Evolutionary conservation across 2,113 vertebrate species (phyloP).

Genomic region (Brachyhypopomus occidentalis): DNA sequence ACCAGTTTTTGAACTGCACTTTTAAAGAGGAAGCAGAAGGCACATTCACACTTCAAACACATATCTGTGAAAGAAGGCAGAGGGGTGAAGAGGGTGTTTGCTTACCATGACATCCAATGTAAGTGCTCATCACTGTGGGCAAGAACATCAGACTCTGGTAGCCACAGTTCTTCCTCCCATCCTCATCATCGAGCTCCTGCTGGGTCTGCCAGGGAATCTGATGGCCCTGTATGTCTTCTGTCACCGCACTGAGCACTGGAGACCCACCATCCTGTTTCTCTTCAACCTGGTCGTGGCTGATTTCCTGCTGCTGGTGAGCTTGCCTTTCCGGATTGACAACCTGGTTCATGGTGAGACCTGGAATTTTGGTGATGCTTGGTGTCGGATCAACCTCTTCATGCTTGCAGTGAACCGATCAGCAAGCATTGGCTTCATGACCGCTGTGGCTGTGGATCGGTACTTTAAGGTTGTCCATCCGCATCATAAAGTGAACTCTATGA

Average conservation of each 20-base stretch:
- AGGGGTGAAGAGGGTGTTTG: neutral
- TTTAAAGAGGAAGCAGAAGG: conserved; percentile 5
- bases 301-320: conserved; percentile 70
- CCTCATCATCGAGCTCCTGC: conserved; percentile 67
- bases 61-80: neutral
- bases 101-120: conserved; percentile 18
- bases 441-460: conserved; percentile 75
- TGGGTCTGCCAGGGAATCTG: conserved; percentile 71
- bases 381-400: conserved; percentile 56
- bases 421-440: conserved; percentile 76
- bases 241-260: conserved; percentile 67
- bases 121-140: neutral
- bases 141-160: conserved; percentile 34
- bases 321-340: conserved; percentile 74
- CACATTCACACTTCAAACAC: neutral
- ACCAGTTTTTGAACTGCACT: neutral
- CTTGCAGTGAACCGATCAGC: conserved; percentile 67
- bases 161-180: conserved; percentile 64
- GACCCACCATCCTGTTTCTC: conserved; percentile 72
- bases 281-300: conserved; percentile 76
- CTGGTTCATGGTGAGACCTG: conserved; percentile 56
- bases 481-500: conserved; percentile 66
- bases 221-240: conserved; percentile 76
- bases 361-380: conserved; percentile 45
- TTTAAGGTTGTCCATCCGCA: conserved; percentile 78